These are phyloP conservation scores for Melipona bicolor DNA, from an alignment of 2,888 invertebrate genomes.

Conservation along the genomic window DNA sequence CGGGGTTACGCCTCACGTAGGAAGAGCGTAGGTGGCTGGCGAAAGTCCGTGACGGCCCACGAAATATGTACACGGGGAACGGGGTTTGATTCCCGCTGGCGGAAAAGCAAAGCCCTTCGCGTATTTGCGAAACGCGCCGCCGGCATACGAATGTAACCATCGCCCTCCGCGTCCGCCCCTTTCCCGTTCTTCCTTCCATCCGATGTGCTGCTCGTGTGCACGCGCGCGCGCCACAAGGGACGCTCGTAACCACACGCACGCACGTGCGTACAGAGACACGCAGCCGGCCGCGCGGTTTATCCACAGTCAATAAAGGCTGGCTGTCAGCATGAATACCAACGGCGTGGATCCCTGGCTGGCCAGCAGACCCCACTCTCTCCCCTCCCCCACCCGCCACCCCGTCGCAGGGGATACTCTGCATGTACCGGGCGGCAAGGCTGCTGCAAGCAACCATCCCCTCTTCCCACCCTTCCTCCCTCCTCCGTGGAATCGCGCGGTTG, in stretches of 20 bases:
- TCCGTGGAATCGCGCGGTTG: constrained; percentile 16
- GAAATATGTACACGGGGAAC: constrained; percentile 56
- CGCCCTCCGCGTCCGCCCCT: neutral
- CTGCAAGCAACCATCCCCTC: no score
- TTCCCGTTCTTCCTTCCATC: constrained; percentile 21
- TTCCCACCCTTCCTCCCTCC: no score
- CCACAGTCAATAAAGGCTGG: constrained; percentile 81
- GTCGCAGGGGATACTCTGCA: no score
- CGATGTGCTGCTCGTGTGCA: neutral
- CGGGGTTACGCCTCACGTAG: no score
- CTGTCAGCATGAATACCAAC: constrained; percentile 82
- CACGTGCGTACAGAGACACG: constrained; percentile 67
- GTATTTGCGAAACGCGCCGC: constrained; percentile 69
- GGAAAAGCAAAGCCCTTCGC: constrained; percentile 69
- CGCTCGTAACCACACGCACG: constrained; percentile 31
- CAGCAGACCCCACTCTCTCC: neutral
- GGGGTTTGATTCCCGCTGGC: constrained; percentile 68
- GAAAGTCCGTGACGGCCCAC: constrained; percentile 14
- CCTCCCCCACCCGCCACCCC: no score
- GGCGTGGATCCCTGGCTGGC: constrained; percentile 64
- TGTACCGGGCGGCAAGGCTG: no score
- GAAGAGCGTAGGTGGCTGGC: neutral
- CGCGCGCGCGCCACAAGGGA: neutral
- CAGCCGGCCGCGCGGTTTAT: constrained; percentile 72
- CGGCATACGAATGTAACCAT: constrained; percentile 69